Conservation (phyloP, 2,113 vertebrate species). For the Microcebus murinus region DNA sequence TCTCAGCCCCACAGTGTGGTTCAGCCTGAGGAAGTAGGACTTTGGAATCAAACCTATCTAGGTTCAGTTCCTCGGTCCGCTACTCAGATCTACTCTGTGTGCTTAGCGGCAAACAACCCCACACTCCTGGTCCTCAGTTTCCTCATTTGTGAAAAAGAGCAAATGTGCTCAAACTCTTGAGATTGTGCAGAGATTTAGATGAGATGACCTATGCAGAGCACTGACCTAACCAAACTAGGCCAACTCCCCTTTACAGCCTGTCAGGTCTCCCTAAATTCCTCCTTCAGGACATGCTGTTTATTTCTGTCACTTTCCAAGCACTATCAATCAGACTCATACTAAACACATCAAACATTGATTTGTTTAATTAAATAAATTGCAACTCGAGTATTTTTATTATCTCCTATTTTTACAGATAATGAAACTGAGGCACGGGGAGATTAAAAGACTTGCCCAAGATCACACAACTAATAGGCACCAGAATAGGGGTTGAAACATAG, state of each 20-base stretch:
- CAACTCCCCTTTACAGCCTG: too few relatives aligned
- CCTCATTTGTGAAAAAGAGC: not conserved
- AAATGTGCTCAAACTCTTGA: not conserved
- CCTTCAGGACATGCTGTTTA: not conserved
- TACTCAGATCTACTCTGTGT: not conserved
- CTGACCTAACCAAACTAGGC: not conserved
- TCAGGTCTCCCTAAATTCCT: not conserved
- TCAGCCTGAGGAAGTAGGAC: not conserved
- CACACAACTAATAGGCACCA: not conserved
- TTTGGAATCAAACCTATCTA: not conserved
- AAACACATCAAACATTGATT: not conserved
- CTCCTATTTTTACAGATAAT: not conserved
- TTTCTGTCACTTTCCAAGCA: not conserved
- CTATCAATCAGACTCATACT: not conserved
- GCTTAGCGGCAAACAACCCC: not conserved
- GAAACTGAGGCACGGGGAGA: not conserved
- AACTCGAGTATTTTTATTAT: not conserved
- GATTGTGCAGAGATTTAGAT: not conserved
- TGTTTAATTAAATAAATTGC: not conserved
- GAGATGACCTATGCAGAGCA: not conserved
- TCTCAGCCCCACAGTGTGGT: not conserved
- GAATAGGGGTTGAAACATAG: not conserved
- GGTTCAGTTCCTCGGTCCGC: not conserved
- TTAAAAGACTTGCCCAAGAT: not conserved
- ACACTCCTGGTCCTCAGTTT: not conserved